Conservation (phyloP, 2,888 invertebrate genomes). For the Deilephila porcellus region DNA sequence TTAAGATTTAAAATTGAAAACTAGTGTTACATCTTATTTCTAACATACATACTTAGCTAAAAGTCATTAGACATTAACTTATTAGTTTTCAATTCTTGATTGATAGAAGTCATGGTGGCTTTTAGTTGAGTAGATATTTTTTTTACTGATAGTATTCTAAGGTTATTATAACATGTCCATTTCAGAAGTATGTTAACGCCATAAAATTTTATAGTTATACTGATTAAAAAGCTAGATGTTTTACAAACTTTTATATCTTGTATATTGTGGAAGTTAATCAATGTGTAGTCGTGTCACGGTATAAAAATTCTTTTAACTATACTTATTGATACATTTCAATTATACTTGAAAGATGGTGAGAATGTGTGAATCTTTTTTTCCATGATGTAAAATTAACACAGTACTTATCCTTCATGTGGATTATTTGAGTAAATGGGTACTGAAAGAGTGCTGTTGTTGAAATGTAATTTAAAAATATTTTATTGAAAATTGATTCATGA, state of each 20-base stretch:
- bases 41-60: background rate
- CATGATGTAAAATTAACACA: background rate
- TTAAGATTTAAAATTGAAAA: background rate
- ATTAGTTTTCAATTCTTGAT: no score
- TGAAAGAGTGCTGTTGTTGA: background rate
- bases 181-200: background rate
- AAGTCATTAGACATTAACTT: background rate
- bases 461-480: constrained; percentile 24
- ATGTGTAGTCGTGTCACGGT: background rate
- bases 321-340: background rate
- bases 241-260: constrained; percentile 13
- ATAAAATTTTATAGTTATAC: constrained; percentile 3
- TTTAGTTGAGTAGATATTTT: background rate
- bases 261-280: background rate
- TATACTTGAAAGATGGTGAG: background rate
- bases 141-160: background rate
- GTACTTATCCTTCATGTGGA: background rate
- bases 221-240: background rate
- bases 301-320: background rate
- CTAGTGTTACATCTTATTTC: constrained; percentile 7
- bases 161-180: background rate
- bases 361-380: background rate
- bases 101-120: background rate
- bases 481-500: constrained; percentile 59
- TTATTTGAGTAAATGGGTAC: background rate